These are phyloP conservation scores for Malurus elegans DNA, from an alignment of 2,113 vertebrate species.

Conservation along the genomic window DNA sequence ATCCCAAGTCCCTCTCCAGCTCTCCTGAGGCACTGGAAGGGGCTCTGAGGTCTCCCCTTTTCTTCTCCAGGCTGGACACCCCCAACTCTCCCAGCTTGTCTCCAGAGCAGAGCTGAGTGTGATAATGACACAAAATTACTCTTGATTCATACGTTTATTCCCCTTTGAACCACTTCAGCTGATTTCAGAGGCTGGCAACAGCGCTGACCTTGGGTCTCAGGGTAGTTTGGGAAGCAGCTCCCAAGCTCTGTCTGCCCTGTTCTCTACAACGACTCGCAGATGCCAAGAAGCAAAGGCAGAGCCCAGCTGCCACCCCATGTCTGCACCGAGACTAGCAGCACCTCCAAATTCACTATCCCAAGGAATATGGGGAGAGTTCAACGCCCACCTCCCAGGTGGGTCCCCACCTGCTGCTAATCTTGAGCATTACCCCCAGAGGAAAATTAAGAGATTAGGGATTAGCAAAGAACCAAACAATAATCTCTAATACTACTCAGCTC, in stretches of 20 bases:
- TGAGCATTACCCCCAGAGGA: accelerated
- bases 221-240: background rate
- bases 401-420: background rate
- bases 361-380: accelerated
- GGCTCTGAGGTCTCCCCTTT: background rate
- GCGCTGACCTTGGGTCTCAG: background rate
- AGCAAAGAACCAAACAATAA: background rate
- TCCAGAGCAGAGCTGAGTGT: background rate
- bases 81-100: background rate
- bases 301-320: background rate
- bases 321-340: background rate
- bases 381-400: accelerated
- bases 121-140: background rate
- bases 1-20: background rate
- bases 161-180: background rate
- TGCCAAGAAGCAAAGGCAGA: accelerated
- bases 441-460: background rate
- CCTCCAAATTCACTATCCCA: accelerated
- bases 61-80: background rate
- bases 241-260: background rate
- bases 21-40: background rate
- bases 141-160: background rate
- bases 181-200: background rate
- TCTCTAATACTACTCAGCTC: background rate
- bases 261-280: background rate